Conservation (phyloP, 2,113 vertebrate genomes). For the Mesoclemmys tuberculata region DNA sequence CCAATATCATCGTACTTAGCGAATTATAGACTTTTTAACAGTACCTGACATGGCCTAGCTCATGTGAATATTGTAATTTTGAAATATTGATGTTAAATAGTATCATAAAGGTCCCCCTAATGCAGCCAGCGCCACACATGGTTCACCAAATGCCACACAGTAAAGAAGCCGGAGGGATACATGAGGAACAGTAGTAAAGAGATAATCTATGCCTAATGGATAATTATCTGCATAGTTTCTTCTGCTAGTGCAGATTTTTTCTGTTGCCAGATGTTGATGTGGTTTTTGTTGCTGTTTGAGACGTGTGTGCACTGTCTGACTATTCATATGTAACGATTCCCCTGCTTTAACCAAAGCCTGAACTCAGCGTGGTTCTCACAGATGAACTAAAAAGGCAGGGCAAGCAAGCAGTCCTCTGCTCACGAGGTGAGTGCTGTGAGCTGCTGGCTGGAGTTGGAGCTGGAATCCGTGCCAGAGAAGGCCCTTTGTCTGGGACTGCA, state of each 20-base stretch:
- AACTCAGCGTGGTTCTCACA: neutral
- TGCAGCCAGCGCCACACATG: neutral
- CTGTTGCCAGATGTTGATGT: neutral
- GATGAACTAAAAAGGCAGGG: neutral
- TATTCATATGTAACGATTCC: neutral
- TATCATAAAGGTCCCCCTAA: no score
- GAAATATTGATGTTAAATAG: no score
- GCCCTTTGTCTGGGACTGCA: rapidly evolving
- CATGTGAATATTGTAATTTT: no score
- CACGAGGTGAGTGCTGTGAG: neutral
- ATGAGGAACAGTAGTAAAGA: neutral
- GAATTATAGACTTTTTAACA: no score
- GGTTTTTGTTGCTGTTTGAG: neutral
- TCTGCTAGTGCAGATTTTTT: neutral
- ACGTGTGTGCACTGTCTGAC: neutral
- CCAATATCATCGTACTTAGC: no score
- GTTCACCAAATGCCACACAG: rapidly evolving
- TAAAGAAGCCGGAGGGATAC: neutral
- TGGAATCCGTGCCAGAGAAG: rapidly evolving
- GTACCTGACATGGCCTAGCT: no score
- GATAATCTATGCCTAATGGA: no score
- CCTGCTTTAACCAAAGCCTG: neutral
- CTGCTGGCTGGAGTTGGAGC: neutral
- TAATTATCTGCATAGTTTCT: neutral
- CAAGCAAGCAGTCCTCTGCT: neutral